Base-by-base conservation (phyloP, 2,113 vertebrate genomes). In the Ptychochromis oligacanthus region DNA sequence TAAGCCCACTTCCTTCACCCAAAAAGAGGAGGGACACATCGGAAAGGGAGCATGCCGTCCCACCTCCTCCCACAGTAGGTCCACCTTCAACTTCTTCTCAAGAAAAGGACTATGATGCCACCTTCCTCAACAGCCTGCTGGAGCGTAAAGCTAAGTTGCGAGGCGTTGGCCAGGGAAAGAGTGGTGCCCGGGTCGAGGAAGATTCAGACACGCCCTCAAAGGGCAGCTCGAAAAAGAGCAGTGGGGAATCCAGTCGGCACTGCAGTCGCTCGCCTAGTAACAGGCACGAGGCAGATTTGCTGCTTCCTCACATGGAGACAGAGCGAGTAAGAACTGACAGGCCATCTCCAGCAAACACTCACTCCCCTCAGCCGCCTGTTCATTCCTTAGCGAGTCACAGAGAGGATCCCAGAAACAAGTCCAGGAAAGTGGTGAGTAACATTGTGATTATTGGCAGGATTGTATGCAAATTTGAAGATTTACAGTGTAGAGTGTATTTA, bases 341-440 rank as follows among this genome's bases (percentile, higher is more conserved):
- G 93, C 78, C 85, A 0, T 92, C 94, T 40, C 91, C 82, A 0
- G 94, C 94, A 80, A 95, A 95, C 86, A 78, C 93, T 77, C 96
- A 95, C 80, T 95, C 96, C 77, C 91, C 95, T 83, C 95, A 95
- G 80, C 91, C 92, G 15, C 80, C 93, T 26, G 89, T 94, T 5
- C 96, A 97, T 46, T 88, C 92, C 61, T 94, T 94, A 3, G 94
- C 95, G 3, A 95, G 95, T 88, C 95, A 86, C 83, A 96, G 96
- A 92, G 98, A 97, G 22, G 98, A 98, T 55, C 96, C 96, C 92
- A 96, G 97, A 80, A 93, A 94, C 81, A 95, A 95, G 20, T 80
- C 95, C 84, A 96, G 96, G 60, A 99, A 98, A 96, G 94, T 96
- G 92, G 98, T 99, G 94, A 96, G 97, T 93, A 83, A 79, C 52